These are phyloP conservation scores for Cryptus armator DNA, from an alignment of 2,888 invertebrate genomes.

Conservation along the genomic window DNA sequence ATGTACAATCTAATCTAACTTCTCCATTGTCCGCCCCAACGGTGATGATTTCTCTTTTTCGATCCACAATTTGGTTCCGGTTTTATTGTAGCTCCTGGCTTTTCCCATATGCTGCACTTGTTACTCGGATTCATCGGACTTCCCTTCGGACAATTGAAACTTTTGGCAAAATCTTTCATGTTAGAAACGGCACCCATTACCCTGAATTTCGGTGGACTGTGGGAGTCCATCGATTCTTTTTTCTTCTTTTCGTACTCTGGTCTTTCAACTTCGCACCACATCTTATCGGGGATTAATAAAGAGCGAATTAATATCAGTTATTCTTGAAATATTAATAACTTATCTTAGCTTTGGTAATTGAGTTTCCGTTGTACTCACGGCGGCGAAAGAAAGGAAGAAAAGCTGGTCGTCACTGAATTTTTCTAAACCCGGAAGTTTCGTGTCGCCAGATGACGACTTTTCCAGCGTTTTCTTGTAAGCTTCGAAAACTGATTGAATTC, in stretches of 20 bases:
- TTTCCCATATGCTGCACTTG: slow-evolving; percentile 65
- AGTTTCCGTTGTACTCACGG: slow-evolving; percentile 28
- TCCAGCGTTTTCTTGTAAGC: slow-evolving; percentile 86
- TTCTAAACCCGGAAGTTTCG: slow-evolving; percentile 88
- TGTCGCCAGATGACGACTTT: slow-evolving; percentile 75
- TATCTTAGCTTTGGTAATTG: background rate
- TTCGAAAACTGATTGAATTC: slow-evolving; percentile 90
- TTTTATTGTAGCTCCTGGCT: background rate
- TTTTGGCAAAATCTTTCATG: slow-evolving; percentile 57
- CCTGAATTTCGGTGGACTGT: slow-evolving; percentile 58
- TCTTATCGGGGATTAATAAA: slow-evolving; percentile 18
- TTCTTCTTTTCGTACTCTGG: slow-evolving; percentile 33
- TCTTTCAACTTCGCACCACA: slow-evolving; percentile 52
- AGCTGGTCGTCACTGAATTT: slow-evolving; percentile 89
- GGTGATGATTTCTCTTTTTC: background rate
- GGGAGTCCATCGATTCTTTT: slow-evolving; percentile 28
- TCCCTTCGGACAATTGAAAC: slow-evolving; percentile 62
- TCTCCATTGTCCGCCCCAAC: slow-evolving; percentile 6
- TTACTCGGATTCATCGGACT: slow-evolving; percentile 66
- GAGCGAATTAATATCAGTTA: background rate
- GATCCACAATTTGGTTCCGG: background rate
- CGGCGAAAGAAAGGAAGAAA: slow-evolving; percentile 88
- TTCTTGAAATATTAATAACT: background rate
- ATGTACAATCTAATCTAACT: background rate
- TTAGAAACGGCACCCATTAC: slow-evolving; percentile 66